A percentile compares a stretch with the other conserved stretches of the same genome.
These are phyloP conservation scores for Cephus pygmeus DNA, from an alignment of 2,888 invertebrate species.

Conservation along the genomic window DNA sequence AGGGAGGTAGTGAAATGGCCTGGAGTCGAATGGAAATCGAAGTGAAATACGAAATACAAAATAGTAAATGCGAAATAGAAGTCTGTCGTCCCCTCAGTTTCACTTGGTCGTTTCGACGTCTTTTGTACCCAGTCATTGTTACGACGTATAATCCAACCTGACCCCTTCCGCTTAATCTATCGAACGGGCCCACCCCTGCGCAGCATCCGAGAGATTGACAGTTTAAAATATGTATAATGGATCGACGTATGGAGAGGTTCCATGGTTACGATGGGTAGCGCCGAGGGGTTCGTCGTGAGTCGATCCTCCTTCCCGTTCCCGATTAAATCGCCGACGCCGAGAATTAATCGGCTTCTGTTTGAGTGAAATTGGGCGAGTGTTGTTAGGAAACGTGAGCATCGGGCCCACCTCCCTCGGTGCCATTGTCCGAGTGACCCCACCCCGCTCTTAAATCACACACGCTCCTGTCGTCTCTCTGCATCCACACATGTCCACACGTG, in stretches of 20 bases:
- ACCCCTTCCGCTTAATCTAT: slow-evolving; percentile 54
- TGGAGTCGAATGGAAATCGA: not conserved
- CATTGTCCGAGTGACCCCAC: slow-evolving; percentile 25
- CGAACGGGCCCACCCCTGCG: slow-evolving; percentile 37
- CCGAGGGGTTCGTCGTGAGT: not conserved
- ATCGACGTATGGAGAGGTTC: slow-evolving; percentile 37
- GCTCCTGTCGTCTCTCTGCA: slow-evolving; percentile 9
- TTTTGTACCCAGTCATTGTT: slow-evolving; percentile 57
- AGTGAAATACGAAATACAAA: not conserved
- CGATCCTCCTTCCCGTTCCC: slow-evolving; percentile 24
- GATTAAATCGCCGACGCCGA: slow-evolving; percentile 63
- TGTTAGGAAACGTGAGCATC: slow-evolving; percentile 60
- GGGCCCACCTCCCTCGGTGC: slow-evolving; percentile 31
- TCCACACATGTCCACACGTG: slow-evolving; percentile 1
- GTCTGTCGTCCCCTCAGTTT: not conserved
- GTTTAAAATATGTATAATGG: slow-evolving; percentile 66
- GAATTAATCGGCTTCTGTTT: slow-evolving; percentile 66
- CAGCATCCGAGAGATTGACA: slow-evolving; percentile 61
- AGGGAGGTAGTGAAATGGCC: not conserved
- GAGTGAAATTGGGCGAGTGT: slow-evolving; percentile 54
- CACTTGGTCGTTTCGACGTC: slow-evolving; percentile 28
- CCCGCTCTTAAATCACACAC: slow-evolving; percentile 37
- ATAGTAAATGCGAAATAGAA: not conserved
- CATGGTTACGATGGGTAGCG: not conserved
- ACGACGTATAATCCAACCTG: slow-evolving; percentile 51